Evolutionary conservation across 2,113 vertebrate genomes (phyloP), one percentile per base, ranked within the genome.

Genomic region (Bubo bubo): DNA sequence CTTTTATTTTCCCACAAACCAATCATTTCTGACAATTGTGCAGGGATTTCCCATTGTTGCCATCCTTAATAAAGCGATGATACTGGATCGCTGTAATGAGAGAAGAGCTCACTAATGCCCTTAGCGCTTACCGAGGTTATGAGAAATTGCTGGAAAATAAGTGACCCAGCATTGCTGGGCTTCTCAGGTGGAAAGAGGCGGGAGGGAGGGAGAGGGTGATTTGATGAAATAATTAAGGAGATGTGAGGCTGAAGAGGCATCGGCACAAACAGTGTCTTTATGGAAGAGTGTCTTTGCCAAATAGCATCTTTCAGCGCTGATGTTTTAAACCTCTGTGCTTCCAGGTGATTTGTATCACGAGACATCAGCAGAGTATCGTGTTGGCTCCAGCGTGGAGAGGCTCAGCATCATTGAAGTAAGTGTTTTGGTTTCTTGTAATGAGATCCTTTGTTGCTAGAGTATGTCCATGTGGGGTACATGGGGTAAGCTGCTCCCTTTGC

Each of bases 281-380:
- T 49, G 58, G 68, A 47, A 75, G 62, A 53, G 15, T 5, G 4
- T 37, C n/a, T 71, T 62, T 85, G 37, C 39, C 67, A 21, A 52
- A 67, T 18, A 39, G 37, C n/a, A 17, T 55, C 73, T 41, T 20
- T 45, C 71, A 60, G 73, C 0, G 1, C 66, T 93, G 81, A 93
- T 4, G 2, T 62, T 55, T 77, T 15, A 11, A 74, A 52, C 74
- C 70, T 90, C 45, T 96, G 79, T 90, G 75, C 95, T 95, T 95
- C 58, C 95, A 99, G 99, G 97, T 94, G 98, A 99, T 56, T 95
- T 98, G 85, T 98, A 98, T 73, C 98, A 99, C 35, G 99, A 99
- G 86, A 97, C 98, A 55, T 88, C 98, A 14, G 97, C 96, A 77
- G 98, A 99, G 71, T 99, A 99, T 91, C 97, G 94, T 2, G 98